A percentile compares a stretch with the other conserved stretches of the same genome.
Evolutionary conservation across 2,888 invertebrate species (phyloP).

Genomic region (Apodemia mormo): DNA sequence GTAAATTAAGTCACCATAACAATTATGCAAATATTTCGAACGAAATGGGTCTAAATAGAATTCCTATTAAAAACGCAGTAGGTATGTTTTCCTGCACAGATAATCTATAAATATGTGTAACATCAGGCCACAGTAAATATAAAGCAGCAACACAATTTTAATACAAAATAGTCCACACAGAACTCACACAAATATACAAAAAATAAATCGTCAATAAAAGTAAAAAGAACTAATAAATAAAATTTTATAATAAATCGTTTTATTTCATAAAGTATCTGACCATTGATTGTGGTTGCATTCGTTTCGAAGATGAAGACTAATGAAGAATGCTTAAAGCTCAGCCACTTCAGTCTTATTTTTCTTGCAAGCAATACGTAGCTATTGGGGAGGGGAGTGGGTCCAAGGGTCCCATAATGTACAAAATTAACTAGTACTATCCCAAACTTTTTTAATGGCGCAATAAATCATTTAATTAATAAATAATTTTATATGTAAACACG

Average conservation of each 20-base stretch:
- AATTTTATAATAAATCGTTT: background rate
- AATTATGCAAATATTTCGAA: conserved; percentile 1
- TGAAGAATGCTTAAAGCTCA: too few relatives aligned
- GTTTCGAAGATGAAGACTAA: too few relatives aligned
- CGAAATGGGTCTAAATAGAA: background rate
- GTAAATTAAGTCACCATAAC: conserved; percentile 13
- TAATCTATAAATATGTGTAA: background rate
- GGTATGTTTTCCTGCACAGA: background rate
- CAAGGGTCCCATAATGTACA: too few relatives aligned
- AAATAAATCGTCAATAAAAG: background rate
- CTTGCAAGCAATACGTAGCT: too few relatives aligned
- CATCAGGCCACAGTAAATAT: background rate
- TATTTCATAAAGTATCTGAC: background rate
- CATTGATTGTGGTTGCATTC: background rate
- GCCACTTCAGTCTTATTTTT: too few relatives aligned
- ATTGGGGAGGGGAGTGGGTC: too few relatives aligned
- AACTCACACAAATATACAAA: background rate
- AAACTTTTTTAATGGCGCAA: too few relatives aligned
- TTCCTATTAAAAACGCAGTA: background rate
- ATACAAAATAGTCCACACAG: background rate
- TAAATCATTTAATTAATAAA: too few relatives aligned
- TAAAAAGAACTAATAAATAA: background rate
- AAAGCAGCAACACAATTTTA: background rate
- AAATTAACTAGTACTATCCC: too few relatives aligned
- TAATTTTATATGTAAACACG: too few relatives aligned